Conservation (phyloP, 2,797 vertebrate species). For the Myotis findleyi region DNA sequence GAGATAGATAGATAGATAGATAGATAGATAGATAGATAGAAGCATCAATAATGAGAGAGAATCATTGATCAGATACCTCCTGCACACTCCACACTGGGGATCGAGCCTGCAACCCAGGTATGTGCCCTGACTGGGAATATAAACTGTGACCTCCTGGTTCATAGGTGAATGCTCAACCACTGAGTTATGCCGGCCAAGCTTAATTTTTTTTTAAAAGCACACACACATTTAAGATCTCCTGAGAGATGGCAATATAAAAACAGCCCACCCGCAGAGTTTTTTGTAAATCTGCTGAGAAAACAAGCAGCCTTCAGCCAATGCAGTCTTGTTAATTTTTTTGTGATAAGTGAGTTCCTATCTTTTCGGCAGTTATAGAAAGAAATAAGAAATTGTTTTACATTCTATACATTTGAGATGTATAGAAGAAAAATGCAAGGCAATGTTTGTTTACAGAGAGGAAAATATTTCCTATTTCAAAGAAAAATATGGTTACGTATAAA, state of each 20-base stretch:
- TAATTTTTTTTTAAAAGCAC: background rate
- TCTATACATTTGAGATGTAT: background rate
- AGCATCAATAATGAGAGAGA: too few species aligned
- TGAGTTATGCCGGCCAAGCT: too few species aligned
- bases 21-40: too few species aligned
- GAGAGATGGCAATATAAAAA: constrained; percentile 13
- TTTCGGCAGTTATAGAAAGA: constrained; percentile 34
- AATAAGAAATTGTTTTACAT: constrained; percentile 21
- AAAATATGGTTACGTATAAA: constrained; percentile 45
- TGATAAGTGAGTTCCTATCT: background rate
- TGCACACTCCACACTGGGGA: too few species aligned
- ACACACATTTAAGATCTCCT: background rate
- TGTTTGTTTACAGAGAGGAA: constrained; percentile 33
- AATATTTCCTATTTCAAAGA: constrained; percentile 54
- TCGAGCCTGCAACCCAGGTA: too few species aligned
- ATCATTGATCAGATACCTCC: too few species aligned
- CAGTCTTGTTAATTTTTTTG: background rate
- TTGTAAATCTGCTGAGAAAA: constrained; percentile 51
- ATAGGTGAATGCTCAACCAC: too few species aligned
- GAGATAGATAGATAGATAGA: too few species aligned
- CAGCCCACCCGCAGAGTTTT: background rate
- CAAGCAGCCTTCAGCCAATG: background rate
- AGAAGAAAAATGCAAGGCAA: constrained; percentile 48
- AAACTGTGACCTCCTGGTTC: too few species aligned
- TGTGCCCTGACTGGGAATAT: too few species aligned